These are phyloP conservation scores for Heterochromis multidens DNA, from an alignment of 2,113 vertebrate genomes.

Conservation along the genomic window DNA sequence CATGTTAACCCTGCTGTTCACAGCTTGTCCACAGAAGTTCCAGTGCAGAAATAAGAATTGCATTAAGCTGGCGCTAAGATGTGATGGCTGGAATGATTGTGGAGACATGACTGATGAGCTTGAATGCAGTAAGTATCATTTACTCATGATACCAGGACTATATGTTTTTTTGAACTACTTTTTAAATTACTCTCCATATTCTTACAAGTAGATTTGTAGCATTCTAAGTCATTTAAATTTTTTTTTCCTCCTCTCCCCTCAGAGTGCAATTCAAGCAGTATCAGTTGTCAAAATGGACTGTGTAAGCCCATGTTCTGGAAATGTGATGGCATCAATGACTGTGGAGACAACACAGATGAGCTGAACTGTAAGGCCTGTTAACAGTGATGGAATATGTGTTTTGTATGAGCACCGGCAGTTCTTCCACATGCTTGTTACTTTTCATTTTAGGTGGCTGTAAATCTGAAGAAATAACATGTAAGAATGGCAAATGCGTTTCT, in stretches of 20 bases:
- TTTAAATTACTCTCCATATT: background rate
- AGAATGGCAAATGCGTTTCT: slow-evolving; percentile 77
- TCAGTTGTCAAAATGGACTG: slow-evolving; percentile 80
- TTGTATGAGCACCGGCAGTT: background rate
- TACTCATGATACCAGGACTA: background rate
- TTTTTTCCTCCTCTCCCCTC: background rate
- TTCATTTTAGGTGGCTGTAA: slow-evolving; percentile 65
- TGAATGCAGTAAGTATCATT: slow-evolving; percentile 80
- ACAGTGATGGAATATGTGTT: background rate
- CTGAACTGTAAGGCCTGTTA: slow-evolving; percentile 76
- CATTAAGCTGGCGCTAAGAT: slow-evolving; percentile 69
- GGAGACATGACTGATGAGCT: slow-evolving; percentile 85
- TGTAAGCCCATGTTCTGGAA: slow-evolving; percentile 89
- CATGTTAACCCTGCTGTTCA: background rate
- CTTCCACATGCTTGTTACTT: background rate
- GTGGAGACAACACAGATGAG: slow-evolving; percentile 88
- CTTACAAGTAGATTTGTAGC: background rate
- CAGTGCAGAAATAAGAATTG: slow-evolving; percentile 81
- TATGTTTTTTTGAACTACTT: accelerated
- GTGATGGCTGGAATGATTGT: slow-evolving; percentile 93
- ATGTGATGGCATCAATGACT: slow-evolving; percentile 88
- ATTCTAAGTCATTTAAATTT: background rate
- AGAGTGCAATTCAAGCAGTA: slow-evolving; percentile 72
- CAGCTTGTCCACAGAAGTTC: slow-evolving; percentile 87
- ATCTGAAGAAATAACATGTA: slow-evolving; percentile 67